phyloP scores from a whole-genome alignment of 1,140 invertebrate species.

The Tribolium castaneum region DNA sequence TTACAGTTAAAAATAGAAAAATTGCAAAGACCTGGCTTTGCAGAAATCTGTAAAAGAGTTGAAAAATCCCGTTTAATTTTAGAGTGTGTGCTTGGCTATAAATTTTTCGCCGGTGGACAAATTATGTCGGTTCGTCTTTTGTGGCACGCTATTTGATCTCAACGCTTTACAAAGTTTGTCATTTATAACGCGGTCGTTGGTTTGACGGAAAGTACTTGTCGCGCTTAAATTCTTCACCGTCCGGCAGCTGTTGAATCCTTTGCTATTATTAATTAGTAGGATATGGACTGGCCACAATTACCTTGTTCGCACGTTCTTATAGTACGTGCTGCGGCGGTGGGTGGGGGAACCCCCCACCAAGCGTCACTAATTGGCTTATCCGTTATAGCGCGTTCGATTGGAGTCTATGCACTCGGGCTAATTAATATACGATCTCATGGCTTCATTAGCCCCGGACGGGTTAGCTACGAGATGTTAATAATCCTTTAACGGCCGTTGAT shows the following conservation, averaged over 20 bases:
- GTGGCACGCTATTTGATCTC: constrained; percentile 6
- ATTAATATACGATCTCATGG: constrained; percentile 42
- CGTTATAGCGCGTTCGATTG: constrained; percentile 12
- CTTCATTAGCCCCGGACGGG: constrained; percentile 31
- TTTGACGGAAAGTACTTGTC: constrained; percentile 3
- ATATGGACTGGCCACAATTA: constrained; percentile 6
- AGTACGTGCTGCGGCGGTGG: neutral
- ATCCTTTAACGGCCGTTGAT: constrained; percentile 39
- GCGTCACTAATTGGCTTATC: constrained; percentile 3
- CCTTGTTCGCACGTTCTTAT: constrained; percentile 3
- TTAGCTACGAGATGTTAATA: constrained; percentile 32
- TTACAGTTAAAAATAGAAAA: too few relatives aligned
- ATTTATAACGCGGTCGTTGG: constrained; percentile 6
- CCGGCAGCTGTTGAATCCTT: neutral
- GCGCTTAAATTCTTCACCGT: neutral
- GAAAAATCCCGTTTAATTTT: neutral
- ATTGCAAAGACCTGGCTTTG: too few relatives aligned
- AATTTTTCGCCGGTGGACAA: constrained; percentile 1
- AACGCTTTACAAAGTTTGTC: constrained; percentile 12
- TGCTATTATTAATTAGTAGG: neutral
- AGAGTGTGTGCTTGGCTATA: neutral
- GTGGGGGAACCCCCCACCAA: neutral
- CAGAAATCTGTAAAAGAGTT: neutral
- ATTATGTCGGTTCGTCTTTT: neutral
- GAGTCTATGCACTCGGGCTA: constrained; percentile 21